A percentile compares a stretch with the other conserved stretches of the same genome.
These are phyloP conservation scores for Chloebia gouldiae DNA, from an alignment of 2,113 vertebrate species.

Conservation along the genomic window DNA sequence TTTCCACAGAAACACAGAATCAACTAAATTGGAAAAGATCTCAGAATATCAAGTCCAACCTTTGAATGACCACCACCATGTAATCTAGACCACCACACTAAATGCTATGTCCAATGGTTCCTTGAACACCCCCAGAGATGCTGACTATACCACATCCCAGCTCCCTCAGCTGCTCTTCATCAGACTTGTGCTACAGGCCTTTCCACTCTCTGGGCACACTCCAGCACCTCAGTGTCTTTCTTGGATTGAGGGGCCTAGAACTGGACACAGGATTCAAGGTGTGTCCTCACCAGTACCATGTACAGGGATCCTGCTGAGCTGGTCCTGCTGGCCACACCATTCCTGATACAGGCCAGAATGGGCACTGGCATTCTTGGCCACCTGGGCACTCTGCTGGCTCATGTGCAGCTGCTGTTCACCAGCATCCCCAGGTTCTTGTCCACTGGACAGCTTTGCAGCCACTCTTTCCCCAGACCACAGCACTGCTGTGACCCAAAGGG, in stretches of 20 bases:
- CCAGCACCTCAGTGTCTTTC: not conserved
- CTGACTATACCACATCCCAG: no score
- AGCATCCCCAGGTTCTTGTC: not conserved
- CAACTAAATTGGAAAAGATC: not conserved
- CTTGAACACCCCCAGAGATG: not conserved
- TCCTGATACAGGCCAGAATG: not conserved
- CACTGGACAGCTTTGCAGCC: not conserved
- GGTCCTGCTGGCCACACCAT: not conserved
- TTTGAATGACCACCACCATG: not conserved
- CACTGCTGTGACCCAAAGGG: accelerated
- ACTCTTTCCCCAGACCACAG: not conserved
- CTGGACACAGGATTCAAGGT: accelerated
- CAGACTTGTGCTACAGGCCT: not conserved
- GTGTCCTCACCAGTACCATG: accelerated
- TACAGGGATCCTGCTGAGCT: not conserved
- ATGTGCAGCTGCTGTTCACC: not conserved
- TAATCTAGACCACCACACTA: not conserved
- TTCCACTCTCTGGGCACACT: not conserved
- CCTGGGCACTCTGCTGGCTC: not conserved
- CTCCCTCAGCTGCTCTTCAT: not conserved
- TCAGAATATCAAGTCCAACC: not conserved
- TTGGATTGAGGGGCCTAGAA: not conserved
- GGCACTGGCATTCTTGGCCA: not conserved
- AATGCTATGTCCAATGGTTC: not conserved
- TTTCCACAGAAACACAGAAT: not conserved